A percentile compares a stretch with the other conserved stretches of the same genome.
phyloP scores from a whole-genome alignment of 2,888 invertebrate species.

The Rhingia rostrata region DNA sequence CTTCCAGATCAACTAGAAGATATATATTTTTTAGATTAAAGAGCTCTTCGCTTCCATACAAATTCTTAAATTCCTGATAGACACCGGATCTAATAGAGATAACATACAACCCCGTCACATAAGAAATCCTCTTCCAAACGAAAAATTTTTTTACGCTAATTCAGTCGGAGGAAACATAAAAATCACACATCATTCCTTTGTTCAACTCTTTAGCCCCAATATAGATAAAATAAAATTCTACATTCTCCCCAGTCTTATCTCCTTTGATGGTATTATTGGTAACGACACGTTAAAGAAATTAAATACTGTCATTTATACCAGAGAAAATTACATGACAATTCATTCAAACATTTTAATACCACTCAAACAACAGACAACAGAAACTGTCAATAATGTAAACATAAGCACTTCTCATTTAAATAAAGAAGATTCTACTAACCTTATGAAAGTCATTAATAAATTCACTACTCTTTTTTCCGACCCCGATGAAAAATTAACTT shows the following conservation, averaged over 20 bases:
- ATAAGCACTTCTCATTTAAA: slow-evolving; percentile 40
- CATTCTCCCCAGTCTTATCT: slow-evolving; percentile 26
- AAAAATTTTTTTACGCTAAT: slow-evolving; percentile 50
- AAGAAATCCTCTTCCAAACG: slow-evolving; percentile 38
- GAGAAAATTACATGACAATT: slow-evolving; percentile 30
- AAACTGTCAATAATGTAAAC: slow-evolving; percentile 25
- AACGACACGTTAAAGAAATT: slow-evolving; percentile 21
- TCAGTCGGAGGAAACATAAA: slow-evolving; percentile 48
- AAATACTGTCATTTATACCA: slow-evolving; percentile 13
- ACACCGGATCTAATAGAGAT: slow-evolving; percentile 34
- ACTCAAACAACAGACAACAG: slow-evolving; percentile 39
- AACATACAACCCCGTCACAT: slow-evolving; percentile 38
- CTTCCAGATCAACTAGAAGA: slow-evolving; percentile 34
- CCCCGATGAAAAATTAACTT: slow-evolving; percentile 33
- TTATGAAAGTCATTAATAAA: slow-evolving; percentile 8
- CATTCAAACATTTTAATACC: slow-evolving; percentile 14
- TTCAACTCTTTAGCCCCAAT: slow-evolving; percentile 24
- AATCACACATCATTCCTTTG: slow-evolving; percentile 35
- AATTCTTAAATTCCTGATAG: slow-evolving; percentile 30
- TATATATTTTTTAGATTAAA: slow-evolving; percentile 54
- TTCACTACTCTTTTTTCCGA: slow-evolving; percentile 20
- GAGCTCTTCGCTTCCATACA: slow-evolving; percentile 36
- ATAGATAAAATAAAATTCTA: slow-evolving; percentile 26
- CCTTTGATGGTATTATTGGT: slow-evolving; percentile 31
- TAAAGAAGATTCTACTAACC: slow-evolving; percentile 12